Conservation (phyloP, 2,113 vertebrate genomes). For the Sander vitreus region DNA sequence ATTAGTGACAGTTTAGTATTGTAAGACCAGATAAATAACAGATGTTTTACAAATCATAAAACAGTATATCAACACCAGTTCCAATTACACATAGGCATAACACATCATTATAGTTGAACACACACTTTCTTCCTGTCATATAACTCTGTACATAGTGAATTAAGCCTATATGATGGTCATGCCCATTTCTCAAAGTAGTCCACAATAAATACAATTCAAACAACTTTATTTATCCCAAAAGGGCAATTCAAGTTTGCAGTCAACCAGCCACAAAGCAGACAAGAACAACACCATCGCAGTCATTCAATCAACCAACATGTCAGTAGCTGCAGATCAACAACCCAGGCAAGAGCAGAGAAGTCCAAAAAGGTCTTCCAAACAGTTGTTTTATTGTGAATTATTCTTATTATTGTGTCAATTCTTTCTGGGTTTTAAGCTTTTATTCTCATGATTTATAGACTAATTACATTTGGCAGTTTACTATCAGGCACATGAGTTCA, state of each 20-base stretch:
- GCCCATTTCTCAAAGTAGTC: not conserved
- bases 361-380: not conserved
- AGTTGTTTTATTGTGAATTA: not conserved
- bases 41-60: not conserved
- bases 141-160: not conserved
- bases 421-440: not conserved
- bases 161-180: not conserved
- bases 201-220: not conserved
- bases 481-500: slow-evolving; percentile 1
- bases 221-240: too few species aligned
- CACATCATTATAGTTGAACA: not conserved
- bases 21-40: not conserved
- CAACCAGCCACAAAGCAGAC: too few species aligned
- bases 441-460: not conserved
- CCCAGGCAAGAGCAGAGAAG: too few species aligned
- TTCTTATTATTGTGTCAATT: too few species aligned
- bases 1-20: not conserved
- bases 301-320: too few species aligned
- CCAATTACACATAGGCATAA: not conserved
- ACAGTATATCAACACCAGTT: not conserved
- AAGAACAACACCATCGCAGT: too few species aligned
- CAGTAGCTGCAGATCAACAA: too few species aligned
- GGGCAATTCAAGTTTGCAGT: too few species aligned
- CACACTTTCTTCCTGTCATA: not conserved
- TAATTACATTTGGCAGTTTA: not conserved